Conservation (phyloP, 2,113 vertebrate genomes). For the Neodontobutis hainanensis region DNA sequence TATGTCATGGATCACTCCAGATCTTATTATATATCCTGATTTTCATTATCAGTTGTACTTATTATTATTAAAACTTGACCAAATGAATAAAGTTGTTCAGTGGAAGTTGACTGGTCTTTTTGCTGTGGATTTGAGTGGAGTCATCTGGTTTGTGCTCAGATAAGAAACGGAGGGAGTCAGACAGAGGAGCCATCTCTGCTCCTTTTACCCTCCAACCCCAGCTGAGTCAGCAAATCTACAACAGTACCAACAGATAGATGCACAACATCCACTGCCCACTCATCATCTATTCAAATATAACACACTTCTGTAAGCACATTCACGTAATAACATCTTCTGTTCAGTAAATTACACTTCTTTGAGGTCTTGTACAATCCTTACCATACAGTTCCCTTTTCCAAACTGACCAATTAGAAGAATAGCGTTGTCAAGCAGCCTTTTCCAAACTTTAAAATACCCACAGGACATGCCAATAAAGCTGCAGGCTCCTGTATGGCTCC, state of each 20-base stretch:
- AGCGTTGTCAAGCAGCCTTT: neutral
- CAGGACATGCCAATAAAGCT: neutral
- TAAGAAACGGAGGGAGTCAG: conserved; percentile 1
- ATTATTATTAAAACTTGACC: too few relatives aligned
- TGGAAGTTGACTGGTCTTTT: neutral
- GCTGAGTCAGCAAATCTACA: conserved; percentile 2
- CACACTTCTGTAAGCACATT: neutral
- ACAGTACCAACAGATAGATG: neutral
- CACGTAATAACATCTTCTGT: conserved; percentile 2
- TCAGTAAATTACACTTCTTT: conserved; percentile 4
- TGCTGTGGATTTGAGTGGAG: conserved; percentile 4
- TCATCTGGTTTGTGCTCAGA: neutral
- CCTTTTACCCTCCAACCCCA: neutral
- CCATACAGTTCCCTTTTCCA: neutral
- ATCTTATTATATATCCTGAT: too few relatives aligned
- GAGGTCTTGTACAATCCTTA: neutral
- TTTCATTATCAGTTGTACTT: too few relatives aligned
- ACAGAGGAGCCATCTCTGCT: conserved; percentile 2
- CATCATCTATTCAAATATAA: conserved; percentile 7
- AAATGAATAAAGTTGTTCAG: neutral
- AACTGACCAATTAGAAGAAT: conserved; percentile 4
- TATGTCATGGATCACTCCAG: too few relatives aligned
- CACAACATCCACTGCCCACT: neutral
- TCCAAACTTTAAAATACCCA: conserved; percentile 3
- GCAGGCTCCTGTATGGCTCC: conserved; percentile 1